phyloP scores from a whole-genome alignment of 53 echinoderm and acorn worm species.

The Temnopleurus reevesii region DNA sequence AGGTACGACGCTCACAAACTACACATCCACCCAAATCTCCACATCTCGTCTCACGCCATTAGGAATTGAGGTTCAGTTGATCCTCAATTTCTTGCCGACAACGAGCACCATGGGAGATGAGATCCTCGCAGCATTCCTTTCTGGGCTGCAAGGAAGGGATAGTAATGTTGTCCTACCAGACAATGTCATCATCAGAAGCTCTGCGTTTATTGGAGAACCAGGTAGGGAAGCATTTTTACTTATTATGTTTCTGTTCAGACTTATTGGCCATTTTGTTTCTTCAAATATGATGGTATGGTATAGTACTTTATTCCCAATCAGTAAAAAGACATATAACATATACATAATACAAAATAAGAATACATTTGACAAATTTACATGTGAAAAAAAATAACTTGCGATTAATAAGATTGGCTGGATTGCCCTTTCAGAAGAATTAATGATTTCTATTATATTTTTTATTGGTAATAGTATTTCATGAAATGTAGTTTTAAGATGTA shows the following conservation, averaged over 20 bases:
- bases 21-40: slow-evolving; percentile 57
- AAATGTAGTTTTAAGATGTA: too few species aligned
- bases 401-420: too few species aligned
- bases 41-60: neutral
- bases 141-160: slow-evolving; percentile 61
- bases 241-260: too few species aligned
- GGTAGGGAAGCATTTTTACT: slow-evolving; percentile 44
- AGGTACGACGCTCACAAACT: slow-evolving; percentile 59
- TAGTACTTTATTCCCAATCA: too few species aligned
- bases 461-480: too few species aligned
- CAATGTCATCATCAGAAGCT: slow-evolving; percentile 58
- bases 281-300: too few species aligned
- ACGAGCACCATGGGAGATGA: slow-evolving; percentile 46
- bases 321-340: too few species aligned
- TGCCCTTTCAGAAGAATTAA: too few species aligned
- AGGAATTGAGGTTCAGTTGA: slow-evolving; percentile 66
- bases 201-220: slow-evolving; percentile 66
- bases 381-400: too few species aligned
- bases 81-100: slow-evolving; percentile 59
- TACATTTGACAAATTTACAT: too few species aligned
- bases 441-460: too few species aligned
- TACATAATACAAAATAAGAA: too few species aligned
- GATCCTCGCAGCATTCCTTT: slow-evolving; percentile 60
- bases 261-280: neutral
- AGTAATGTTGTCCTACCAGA: slow-evolving; percentile 61